phyloP scores from a whole-genome alignment of 2,797 vertebrate species.

The Champsocephalus esox region DNA sequence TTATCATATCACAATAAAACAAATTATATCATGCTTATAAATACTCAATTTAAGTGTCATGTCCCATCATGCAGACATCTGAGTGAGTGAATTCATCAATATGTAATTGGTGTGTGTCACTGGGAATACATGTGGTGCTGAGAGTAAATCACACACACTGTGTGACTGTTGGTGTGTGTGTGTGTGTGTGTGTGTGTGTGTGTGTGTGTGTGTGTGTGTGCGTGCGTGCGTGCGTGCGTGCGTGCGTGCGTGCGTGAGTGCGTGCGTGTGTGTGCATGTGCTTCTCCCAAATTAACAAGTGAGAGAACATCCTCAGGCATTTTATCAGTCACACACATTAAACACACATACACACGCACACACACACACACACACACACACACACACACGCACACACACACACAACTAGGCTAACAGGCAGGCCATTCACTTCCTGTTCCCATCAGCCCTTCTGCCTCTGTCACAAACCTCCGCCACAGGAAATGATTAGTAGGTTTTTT shows the following conservation, averaged over 20 bases:
- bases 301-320: slow-evolving; percentile 40
- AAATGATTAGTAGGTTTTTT: slow-evolving; percentile 43
- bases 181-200: slow-evolving; percentile 8
- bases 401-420: slow-evolving; percentile 40
- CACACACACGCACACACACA: slow-evolving; percentile 8
- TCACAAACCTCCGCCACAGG: slow-evolving; percentile 53
- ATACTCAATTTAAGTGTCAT: slow-evolving; percentile 34
- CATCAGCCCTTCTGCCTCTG: slow-evolving; percentile 56
- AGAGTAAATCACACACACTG: slow-evolving; percentile 25
- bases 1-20: slow-evolving; percentile 9
- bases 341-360: background rate
- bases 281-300: slow-evolving; percentile 42
- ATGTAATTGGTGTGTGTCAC: slow-evolving; percentile 47
- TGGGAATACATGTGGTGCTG: slow-evolving; percentile 30
- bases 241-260: slow-evolving; percentile 3
- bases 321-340: slow-evolving; percentile 22
- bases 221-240: slow-evolving; percentile 1
- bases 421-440: slow-evolving; percentile 71
- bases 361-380: background rate
- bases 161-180: slow-evolving; percentile 1
- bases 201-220: slow-evolving; percentile 6
- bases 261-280: slow-evolving; percentile 10
- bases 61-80: slow-evolving; percentile 24
- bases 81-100: slow-evolving; percentile 50
- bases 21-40: slow-evolving; percentile 20